Evolutionary conservation across 2,888 invertebrate genomes (phyloP).

Genomic region (Plagiodera versicolora): DNA sequence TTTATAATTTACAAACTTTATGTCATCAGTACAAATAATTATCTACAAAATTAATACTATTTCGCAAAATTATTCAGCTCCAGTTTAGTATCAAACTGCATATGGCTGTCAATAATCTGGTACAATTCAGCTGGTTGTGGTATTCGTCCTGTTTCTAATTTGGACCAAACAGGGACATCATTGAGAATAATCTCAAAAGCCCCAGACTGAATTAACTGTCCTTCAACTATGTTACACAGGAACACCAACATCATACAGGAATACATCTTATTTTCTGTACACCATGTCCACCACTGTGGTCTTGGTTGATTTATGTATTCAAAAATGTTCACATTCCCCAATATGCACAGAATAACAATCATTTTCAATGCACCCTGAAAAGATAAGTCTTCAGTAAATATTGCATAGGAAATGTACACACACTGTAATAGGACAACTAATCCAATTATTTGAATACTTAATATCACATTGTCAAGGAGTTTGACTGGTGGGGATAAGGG

Average conservation of each 20-base stretch:
- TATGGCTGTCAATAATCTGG: constrained; percentile 94
- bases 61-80: constrained; percentile 52
- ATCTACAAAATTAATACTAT: constrained; percentile 21
- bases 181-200: constrained; percentile 96
- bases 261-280: constrained; percentile 90
- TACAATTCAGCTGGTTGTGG: constrained; percentile 95
- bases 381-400: constrained; percentile 14
- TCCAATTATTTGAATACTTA: too few relatives aligned
- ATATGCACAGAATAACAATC: constrained; percentile 79
- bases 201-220: constrained; percentile 82
- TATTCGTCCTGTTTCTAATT: constrained; percentile 94
- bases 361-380: constrained; percentile 81
- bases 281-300: constrained; percentile 88
- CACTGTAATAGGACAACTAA: too few relatives aligned
- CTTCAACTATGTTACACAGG: constrained; percentile 90
- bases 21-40: constrained; percentile 1
- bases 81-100: constrained; percentile 64
- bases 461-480: too few relatives aligned
- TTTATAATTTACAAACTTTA: constrained; percentile 19
- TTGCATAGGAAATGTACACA: not conserved
- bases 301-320: constrained; percentile 76
- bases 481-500: too few relatives aligned
- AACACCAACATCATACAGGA: constrained; percentile 98
- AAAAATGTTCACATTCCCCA: constrained; percentile 84
- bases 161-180: constrained; percentile 98